Evolutionary conservation across 2,888 invertebrate genomes (phyloP).

Genomic region (Omphaloscelis lunosa): DNA sequence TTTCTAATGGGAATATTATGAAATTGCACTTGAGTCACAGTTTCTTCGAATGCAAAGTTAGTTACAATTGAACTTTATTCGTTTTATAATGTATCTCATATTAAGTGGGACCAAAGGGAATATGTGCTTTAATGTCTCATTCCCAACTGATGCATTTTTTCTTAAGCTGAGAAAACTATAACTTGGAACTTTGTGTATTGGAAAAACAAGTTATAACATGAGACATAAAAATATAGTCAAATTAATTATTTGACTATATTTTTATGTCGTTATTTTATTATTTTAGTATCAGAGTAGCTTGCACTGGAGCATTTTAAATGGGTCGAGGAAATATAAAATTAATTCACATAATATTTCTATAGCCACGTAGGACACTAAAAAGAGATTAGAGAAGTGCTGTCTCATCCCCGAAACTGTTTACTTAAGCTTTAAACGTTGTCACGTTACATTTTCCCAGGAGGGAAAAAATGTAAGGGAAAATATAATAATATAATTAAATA

Average conservation of each 20-base stretch:
- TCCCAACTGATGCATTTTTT: background rate
- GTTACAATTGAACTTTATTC: constrained; percentile 4
- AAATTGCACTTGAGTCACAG: constrained; percentile 9
- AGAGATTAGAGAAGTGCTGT: background rate
- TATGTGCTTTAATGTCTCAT: constrained; percentile 5
- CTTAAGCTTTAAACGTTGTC: constrained; percentile 8
- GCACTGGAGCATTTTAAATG: constrained; percentile 6
- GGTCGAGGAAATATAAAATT: constrained; percentile 1
- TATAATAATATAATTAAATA: too few relatives aligned
- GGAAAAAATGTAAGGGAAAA: too few relatives aligned
- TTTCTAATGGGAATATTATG: constrained; percentile 27
- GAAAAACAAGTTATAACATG: background rate
- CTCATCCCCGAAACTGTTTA: background rate
- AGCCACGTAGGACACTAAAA: background rate
- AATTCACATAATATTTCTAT: constrained; percentile 10
- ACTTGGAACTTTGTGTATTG: background rate
- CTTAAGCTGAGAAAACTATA: background rate
- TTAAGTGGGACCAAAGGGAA: background rate
- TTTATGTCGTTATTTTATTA: background rate
- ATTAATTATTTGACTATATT: background rate
- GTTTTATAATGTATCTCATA: constrained; percentile 13
- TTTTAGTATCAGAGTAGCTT: background rate
- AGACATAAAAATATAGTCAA: too few relatives aligned
- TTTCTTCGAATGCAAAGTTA: constrained; percentile 17
- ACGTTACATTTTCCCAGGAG: too few relatives aligned